A percentile compares a stretch with the other conserved stretches of the same genome.
Evolutionary conservation across 2,113 vertebrate species (phyloP).

Genomic region (Panthera leo): DNA sequence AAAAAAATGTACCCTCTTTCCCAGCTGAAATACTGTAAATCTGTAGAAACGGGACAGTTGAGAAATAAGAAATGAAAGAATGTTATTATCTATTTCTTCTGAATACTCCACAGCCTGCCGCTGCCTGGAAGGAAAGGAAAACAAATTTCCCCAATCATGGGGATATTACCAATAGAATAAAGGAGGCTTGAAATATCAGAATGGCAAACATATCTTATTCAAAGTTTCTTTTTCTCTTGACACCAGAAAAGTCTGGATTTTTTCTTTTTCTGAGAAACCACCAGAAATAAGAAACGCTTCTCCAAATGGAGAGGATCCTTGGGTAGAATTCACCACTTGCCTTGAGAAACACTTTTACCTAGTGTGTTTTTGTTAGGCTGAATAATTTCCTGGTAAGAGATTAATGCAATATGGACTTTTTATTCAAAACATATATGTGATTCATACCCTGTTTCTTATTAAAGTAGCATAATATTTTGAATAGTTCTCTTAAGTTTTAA

Average conservation of each 20-base stretch:
- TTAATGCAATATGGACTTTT: neutral
- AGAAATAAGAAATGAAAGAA: neutral
- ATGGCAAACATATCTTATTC: neutral
- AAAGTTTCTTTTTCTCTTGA: constrained; percentile 1
- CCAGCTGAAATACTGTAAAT: neutral
- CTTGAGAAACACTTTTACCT: neutral
- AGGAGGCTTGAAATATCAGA: neutral
- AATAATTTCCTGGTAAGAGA: neutral
- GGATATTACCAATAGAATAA: neutral
- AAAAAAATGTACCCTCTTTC: neutral
- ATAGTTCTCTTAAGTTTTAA: neutral
- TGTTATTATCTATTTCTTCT: neutral
- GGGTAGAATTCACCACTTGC: neutral
- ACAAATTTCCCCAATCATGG: neutral
- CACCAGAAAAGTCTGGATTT: neutral
- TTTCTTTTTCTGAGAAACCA: neutral
- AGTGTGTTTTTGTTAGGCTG: neutral
- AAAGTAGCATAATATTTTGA: neutral
- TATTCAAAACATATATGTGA: neutral
- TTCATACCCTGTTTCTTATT: neutral
- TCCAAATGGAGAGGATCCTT: neutral
- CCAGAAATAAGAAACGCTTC: neutral
- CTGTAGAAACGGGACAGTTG: neutral
- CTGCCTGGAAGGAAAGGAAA: neutral
- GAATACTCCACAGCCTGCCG: neutral